phyloP scores from a whole-genome alignment of 2,797 vertebrate genomes.

The Emydoidea blandingii region DNA sequence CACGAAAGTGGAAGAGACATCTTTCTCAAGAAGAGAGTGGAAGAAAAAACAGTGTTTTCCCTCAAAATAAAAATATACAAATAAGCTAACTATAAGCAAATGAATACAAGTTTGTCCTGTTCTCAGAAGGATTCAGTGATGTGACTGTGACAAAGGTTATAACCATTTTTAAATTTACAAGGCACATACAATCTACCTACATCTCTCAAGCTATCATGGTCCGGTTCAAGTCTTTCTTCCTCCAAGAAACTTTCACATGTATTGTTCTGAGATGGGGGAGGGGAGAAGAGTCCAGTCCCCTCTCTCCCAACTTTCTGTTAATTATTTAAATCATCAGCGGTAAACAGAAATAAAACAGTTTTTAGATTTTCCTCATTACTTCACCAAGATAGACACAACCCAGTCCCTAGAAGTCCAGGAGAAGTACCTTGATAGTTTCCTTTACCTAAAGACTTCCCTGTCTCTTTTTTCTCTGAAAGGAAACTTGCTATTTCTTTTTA shows the following conservation, averaged over 20 bases:
- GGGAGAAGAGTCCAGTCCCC: background rate
- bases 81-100: background rate
- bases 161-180: background rate
- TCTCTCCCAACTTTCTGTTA: background rate
- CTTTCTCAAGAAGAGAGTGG: background rate
- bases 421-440: background rate
- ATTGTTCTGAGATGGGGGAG: background rate
- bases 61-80: background rate
- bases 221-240: background rate
- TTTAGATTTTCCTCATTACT: background rate
- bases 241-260: background rate
- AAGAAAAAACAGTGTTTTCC: background rate
- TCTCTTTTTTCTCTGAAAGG: too few relatives aligned
- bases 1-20: background rate
- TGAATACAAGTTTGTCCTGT: background rate
- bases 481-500: too few relatives aligned
- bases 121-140: background rate
- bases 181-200: background rate
- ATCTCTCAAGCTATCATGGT: background rate
- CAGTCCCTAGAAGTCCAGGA: background rate
- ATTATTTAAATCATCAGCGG: background rate
- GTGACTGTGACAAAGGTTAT: background rate
- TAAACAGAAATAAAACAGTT: background rate
- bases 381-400: background rate
- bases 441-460: too few relatives aligned